These are phyloP conservation scores for Sphenopsis melanotis DNA, from an alignment of 2,797 vertebrate species.

Conservation along the genomic window DNA sequence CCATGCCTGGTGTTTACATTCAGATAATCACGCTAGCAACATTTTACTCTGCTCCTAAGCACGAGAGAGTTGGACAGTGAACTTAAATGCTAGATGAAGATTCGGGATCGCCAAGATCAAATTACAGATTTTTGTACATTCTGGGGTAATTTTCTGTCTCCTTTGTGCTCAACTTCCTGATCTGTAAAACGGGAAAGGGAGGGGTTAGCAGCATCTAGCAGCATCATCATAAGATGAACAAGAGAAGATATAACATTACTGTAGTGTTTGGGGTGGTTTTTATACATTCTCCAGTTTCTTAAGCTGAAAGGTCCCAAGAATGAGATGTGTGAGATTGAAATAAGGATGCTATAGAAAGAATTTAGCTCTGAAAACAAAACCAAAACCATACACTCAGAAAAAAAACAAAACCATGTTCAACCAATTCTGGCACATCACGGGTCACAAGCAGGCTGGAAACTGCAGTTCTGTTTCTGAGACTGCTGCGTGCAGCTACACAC, in stretches of 20 bases:
- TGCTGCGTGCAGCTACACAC: not conserved
- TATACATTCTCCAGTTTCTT: not conserved
- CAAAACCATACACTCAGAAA: not conserved
- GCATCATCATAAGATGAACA: not conserved
- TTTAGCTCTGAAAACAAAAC: not conserved
- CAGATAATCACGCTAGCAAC: not conserved
- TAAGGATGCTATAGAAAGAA: not conserved
- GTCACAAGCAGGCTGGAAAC: not conserved
- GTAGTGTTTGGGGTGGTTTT: not conserved
- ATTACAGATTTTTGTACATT: not conserved
- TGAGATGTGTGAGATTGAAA: not conserved
- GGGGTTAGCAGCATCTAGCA: not conserved
- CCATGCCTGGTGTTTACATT: not conserved
- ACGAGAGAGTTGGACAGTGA: not conserved
- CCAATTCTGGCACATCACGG: not conserved
- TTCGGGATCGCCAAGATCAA: not conserved
- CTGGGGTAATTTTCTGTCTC: not conserved
- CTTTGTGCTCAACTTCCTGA: not conserved
- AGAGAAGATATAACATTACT: not conserved
- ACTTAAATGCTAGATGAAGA: not conserved
- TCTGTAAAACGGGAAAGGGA: not conserved
- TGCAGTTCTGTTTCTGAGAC: not conserved
- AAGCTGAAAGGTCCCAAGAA: not conserved
- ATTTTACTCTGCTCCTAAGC: not conserved
- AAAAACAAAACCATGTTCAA: not conserved